Conservation (phyloP, 2,113 vertebrate genomes). For the Microcebus murinus region DNA sequence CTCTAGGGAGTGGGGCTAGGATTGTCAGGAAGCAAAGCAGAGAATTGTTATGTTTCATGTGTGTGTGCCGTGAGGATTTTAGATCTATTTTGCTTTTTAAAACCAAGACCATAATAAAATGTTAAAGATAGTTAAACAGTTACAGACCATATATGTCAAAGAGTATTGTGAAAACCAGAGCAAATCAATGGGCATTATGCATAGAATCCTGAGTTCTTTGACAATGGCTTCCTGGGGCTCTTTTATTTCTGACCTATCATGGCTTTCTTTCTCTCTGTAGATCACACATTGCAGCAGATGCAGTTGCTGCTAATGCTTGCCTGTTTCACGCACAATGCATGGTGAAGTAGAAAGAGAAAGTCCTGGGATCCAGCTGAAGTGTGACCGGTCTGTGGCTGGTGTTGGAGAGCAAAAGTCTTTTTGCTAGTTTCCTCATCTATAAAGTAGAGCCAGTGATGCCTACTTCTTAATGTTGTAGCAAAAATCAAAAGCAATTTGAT, state of each 20-base stretch:
- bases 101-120: neutral
- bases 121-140: neutral
- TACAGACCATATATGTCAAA: neutral
- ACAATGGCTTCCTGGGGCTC: neutral
- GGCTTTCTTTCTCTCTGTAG: neutral
- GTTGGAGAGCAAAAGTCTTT: neutral
- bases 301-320: fast-evolving
- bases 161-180: neutral
- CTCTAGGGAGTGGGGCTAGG: neutral
- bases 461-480: neutral
- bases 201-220: neutral
- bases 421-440: neutral
- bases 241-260: neutral
- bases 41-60: neutral
- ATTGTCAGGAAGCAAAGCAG: neutral
- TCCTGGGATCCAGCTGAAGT: neutral
- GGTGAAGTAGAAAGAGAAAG: neutral
- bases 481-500: neutral
- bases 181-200: neutral
- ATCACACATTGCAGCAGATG: neutral
- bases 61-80: neutral
- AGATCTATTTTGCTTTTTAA: neutral
- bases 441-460: neutral
- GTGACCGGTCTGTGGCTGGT: neutral
- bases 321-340: fast-evolving